Evolutionary conservation across 2,113 vertebrate species (phyloP).

Genomic region (Edolisoma coerulescens): DNA sequence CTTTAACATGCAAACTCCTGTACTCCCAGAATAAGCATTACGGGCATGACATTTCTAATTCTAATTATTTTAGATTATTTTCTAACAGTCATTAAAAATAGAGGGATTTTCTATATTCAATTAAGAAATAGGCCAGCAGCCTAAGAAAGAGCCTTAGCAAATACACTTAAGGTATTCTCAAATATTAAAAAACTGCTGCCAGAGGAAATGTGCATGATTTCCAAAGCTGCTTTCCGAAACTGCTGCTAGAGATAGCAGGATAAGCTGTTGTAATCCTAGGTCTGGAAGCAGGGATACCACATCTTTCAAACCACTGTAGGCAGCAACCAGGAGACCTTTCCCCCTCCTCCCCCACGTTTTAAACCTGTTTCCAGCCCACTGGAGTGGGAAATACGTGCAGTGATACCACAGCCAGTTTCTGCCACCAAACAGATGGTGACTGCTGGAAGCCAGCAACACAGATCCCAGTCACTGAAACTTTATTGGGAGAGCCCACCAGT

Average conservation of each 20-base stretch:
- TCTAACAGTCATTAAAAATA: background rate
- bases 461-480: conserved; percentile 78
- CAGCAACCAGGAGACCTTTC: conserved; percentile 21
- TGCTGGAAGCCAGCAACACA: conserved; percentile 76
- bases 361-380: conserved; percentile 74
- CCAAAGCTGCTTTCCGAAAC: conserved; percentile 40
- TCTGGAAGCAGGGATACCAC: conserved; percentile 42
- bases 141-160: conserved; percentile 18
- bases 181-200: conserved; percentile 34
- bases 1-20: background rate
- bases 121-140: conserved; percentile 27
- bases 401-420: conserved; percentile 64
- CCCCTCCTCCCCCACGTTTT: background rate
- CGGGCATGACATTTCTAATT: background rate
- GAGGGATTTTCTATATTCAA: background rate
- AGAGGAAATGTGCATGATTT: conserved; percentile 8
- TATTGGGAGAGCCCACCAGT: conserved; percentile 71
- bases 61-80: conserved; percentile 27
- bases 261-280: conserved; percentile 60
- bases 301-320: conserved; percentile 44
- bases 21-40: background rate
- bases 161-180: conserved; percentile 14
- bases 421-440: conserved; percentile 86
- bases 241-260: conserved; percentile 50
- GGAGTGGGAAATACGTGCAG: conserved; percentile 73